Evolutionary conservation across 2,888 invertebrate species (phyloP).

Genomic region (Oeneis ivallda): DNA sequence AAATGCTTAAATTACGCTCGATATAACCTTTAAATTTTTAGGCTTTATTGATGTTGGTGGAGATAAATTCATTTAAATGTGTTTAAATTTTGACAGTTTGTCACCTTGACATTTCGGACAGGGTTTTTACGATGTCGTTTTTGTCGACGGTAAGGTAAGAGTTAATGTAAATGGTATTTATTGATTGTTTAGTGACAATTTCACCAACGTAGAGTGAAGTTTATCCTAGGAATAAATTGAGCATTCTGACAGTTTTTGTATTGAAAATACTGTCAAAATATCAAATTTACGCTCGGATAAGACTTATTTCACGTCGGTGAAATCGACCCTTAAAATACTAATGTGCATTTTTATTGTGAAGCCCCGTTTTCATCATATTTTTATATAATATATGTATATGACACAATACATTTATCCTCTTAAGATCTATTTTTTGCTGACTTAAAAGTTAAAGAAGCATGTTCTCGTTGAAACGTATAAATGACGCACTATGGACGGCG

Average conservation of each 20-base stretch:
- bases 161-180: slow-evolving; percentile 55
- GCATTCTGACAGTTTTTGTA: no score
- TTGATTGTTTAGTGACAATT: slow-evolving; percentile 53
- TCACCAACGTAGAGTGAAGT: no score
- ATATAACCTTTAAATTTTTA: not conserved
- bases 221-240: no score
- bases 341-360: slow-evolving; percentile 45
- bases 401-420: slow-evolving; percentile 4
- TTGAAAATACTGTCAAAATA: no score
- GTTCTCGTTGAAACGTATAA: not conserved
- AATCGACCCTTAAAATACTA: no score
- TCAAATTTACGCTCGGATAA: no score
- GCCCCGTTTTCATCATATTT: slow-evolving; percentile 23
- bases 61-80: slow-evolving; percentile 7
- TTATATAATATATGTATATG: not conserved
- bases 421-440: not conserved
- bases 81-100: slow-evolving; percentile 20
- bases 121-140: slow-evolving; percentile 20
- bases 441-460: not conserved
- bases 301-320: no score
- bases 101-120: slow-evolving; percentile 25
- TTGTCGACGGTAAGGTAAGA: slow-evolving; percentile 19
- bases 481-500: not conserved
- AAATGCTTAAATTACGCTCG: not conserved
- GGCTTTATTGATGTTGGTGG: slow-evolving; percentile 9